Base-by-base conservation (phyloP, 2,888 invertebrate genomes). In the Leptopilina myrica region DNA sequence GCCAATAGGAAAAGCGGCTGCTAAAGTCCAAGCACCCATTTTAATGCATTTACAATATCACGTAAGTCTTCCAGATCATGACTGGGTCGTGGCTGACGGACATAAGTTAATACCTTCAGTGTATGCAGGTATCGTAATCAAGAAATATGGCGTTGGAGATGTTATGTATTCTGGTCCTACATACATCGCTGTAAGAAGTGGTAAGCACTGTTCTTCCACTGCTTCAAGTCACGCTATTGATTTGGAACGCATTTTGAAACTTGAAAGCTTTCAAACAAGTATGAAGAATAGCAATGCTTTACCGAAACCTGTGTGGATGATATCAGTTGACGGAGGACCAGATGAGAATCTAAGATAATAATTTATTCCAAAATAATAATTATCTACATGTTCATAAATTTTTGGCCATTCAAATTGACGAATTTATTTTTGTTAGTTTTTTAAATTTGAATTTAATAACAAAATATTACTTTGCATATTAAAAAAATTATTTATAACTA, bases 111-210 rank as follows among this genome's bases (percentile, higher is more conserved):
- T 87, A 56, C 88, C 88, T 53, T 85, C 86, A 14, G 88, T 90
- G 0, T 88, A 89, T 82, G 89, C 87, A 26, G 86, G 81, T 40
- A 82, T 87, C 69, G 76, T 73, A 65, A 84, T 90, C 6, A 84
- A 86, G 66, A 53, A 78, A 26, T 83, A 87, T 80, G 80, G 80
- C 69, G 56, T 85, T 80, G 88, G 88, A 78, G 89, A 90, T 77
- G 90, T 91, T 59, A 77, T 85, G 62, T 90, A 90, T 80, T 87
- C 85, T 79, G 92, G 92, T n/a, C 91, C 92, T 67, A 92, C 91
- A 76, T 91, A 89, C 85, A 86, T 92, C 49, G 87, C 90, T 20
- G 86, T 90, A 33, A 65, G 89, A 14, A 83, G 83, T 69, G 87
- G 84, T 3, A 90, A 89, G 77, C 87, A 88, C 75, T 80, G 79